Percentiles rank a stretch among this genome's conserved stretches.
Evolutionary conservation across 2,797 vertebrate species (phyloP).

Genomic region (Pagetopsis macropterus): DNA sequence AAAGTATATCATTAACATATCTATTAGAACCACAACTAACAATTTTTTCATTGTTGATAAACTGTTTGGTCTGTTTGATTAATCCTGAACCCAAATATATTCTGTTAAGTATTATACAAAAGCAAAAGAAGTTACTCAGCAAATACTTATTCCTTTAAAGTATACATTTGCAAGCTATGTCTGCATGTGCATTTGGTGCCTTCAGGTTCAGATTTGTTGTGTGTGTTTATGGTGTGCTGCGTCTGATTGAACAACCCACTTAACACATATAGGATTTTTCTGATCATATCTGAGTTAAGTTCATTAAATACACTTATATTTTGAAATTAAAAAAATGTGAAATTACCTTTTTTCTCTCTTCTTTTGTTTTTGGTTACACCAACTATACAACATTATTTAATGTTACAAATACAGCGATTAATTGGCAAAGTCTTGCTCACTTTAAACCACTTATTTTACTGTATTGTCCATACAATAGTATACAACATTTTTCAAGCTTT

Average conservation of each 20-base stretch:
- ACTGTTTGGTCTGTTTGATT: too few species aligned
- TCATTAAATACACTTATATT: not conserved
- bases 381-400: not conserved
- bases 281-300: not conserved
- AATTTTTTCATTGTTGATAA: too few species aligned
- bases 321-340: not conserved
- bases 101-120: too few species aligned
- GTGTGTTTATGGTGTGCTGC: not conserved
- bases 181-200: not conserved
- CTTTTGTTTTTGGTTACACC: not conserved
- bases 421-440: not conserved
- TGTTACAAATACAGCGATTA: not conserved
- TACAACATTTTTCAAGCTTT: not conserved
- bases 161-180: not conserved
- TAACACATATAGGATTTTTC: not conserved
- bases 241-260: not conserved
- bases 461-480: not conserved
- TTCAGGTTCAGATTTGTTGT: not conserved
- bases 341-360: not conserved
- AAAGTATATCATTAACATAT: not conserved
- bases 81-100: too few species aligned
- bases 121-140: too few species aligned
- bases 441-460: not conserved
- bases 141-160: not conserved
- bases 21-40: not conserved